A percentile compares a stretch with the other conserved stretches of the same genome.
Evolutionary conservation across 2,113 vertebrate genomes (phyloP).

Genomic region (Crypturellus undulatus): DNA sequence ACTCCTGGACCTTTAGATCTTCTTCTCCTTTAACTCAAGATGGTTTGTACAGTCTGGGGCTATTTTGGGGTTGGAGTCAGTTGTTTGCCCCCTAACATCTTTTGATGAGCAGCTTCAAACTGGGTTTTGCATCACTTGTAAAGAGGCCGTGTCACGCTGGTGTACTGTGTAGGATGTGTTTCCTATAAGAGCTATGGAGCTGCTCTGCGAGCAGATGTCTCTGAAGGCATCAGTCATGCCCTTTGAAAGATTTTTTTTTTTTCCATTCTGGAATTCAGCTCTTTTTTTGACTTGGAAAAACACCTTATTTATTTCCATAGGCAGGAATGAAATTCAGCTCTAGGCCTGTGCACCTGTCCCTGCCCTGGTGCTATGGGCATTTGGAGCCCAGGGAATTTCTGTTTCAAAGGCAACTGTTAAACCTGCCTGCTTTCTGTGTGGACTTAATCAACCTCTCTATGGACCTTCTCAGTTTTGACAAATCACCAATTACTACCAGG

Average conservation of each 20-base stretch:
- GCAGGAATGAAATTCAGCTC: neutral
- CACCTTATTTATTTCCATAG: neutral
- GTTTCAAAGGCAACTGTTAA: neutral
- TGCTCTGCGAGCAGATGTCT: neutral
- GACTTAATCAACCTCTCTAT: neutral
- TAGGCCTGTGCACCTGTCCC: neutral
- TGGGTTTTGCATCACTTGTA: constrained; percentile 11
- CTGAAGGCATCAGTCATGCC: neutral
- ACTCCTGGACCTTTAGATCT: constrained; percentile 7
- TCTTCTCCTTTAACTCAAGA: neutral
- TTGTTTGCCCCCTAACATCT: constrained; percentile 1
- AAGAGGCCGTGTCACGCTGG: neutral
- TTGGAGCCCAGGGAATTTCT: neutral
- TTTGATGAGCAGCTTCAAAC: constrained; percentile 11
- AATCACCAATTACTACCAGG: neutral
- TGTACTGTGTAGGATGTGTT: neutral
- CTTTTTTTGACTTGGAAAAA: neutral
- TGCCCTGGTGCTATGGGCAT: neutral
- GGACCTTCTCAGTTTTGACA: neutral
- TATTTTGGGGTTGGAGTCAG: constrained; percentile 26
- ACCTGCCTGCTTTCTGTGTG: neutral
- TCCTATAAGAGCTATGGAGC: neutral
- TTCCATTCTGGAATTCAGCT: neutral
- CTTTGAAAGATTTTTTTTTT: neutral
- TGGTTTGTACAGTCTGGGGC: constrained; percentile 26